Evolutionary conservation across 1,140 invertebrate species (phyloP), one percentile per base, ranked within the genome.

Genomic region (Brevipalpus yothersi): DNA sequence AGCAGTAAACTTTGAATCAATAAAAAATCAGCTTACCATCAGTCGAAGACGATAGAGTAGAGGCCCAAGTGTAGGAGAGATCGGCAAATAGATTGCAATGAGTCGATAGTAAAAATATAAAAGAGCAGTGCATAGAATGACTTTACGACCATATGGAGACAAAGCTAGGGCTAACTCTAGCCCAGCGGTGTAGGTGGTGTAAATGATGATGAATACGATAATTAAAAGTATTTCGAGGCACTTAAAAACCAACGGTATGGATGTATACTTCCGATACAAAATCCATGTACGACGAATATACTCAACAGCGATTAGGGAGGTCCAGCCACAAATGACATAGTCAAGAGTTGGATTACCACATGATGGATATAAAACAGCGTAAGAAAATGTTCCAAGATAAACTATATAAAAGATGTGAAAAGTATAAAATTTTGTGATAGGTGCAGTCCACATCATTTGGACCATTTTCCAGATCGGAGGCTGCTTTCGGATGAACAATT

Each of bases 51-150:
- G 66, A 56, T 73, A 70, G 0, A 75, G 60, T 61, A 73, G 67
- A 7, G 71, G 72, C 51, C 72, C 73, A 4, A 75, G 63, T 0
- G 71, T 73, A 9, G 70, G 70, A 55, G 71, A 73, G 39, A 74
- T 73, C 2, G 72, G 72, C 4, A 75, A 61, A 63, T 71, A 71
- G 11, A 71, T 68, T 23, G 65, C 67, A 47, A 73, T 66, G 13
- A 71, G 64, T 31, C 73, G 64, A 61, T 72, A 74, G 63, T 71
- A 74, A 63, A 73, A 73, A 63, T 71, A 73, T 0, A 75, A 62
- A 8, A 75, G 56, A 4, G 66, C 67, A 11, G 66, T 11, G 49
- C 67, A 65, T 13, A 67, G 45, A 13, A 68, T 56, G 4, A 68
- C 63, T 49, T 65, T 62, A 0, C 58, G 64, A 4, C 59, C 53